A percentile compares a stretch with the other conserved stretches of the same genome.
Conservation (phyloP, 2,797 vertebrate genomes). For the Tamandua tetradactyla region DNA sequence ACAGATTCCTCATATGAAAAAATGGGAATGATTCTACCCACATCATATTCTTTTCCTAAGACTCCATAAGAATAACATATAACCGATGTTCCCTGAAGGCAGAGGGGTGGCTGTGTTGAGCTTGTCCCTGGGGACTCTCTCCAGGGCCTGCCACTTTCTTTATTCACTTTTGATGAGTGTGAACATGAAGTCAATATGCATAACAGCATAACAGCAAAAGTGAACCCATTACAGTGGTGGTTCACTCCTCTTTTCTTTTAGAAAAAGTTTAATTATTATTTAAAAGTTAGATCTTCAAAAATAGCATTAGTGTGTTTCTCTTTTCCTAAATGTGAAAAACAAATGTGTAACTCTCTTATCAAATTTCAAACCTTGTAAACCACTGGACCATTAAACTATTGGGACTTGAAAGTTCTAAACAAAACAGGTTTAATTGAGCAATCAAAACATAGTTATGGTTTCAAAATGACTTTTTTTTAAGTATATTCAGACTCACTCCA, state of each 20-base stretch:
- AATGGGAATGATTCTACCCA: background rate
- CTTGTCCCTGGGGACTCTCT: background rate
- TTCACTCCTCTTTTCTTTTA: background rate
- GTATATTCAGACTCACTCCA: constrained; percentile 26
- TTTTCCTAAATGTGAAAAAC: background rate
- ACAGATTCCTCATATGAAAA: background rate
- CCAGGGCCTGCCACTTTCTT: background rate
- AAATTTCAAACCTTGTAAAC: constrained; percentile 42
- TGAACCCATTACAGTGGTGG: background rate
- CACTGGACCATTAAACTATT: background rate
- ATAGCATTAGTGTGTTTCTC: background rate
- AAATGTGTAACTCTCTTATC: constrained; percentile 59
- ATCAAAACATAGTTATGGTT: constrained; percentile 58
- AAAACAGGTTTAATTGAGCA: constrained; percentile 71
- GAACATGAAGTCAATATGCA: background rate
- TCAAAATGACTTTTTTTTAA: background rate
- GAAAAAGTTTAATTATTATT: background rate
- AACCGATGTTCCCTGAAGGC: accelerated
- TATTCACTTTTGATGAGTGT: background rate
- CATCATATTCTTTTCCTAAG: background rate
- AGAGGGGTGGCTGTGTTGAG: background rate
- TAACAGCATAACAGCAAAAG: background rate
- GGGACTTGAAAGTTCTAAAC: constrained; percentile 44
- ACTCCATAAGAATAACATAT: background rate
- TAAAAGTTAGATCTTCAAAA: background rate